These are phyloP conservation scores for Otus sunia DNA, from an alignment of 2,113 vertebrate species.

Conservation along the genomic window DNA sequence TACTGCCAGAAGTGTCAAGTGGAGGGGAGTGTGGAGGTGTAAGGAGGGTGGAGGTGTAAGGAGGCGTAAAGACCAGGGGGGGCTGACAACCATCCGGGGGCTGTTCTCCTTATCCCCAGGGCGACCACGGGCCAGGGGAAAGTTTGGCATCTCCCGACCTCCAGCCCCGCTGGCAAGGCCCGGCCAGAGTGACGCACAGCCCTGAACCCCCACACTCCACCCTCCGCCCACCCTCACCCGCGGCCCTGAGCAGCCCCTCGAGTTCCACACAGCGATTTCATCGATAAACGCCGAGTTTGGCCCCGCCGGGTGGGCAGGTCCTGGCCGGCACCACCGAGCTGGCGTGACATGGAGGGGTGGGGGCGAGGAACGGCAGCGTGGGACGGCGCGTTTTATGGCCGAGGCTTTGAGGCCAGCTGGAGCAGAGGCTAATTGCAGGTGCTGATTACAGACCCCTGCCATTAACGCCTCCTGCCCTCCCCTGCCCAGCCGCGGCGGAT, in stretches of 20 bases:
- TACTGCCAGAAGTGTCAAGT: neutral
- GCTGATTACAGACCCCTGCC: conserved; percentile 14
- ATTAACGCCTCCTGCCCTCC: neutral
- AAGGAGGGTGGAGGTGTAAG: too few relatives aligned
- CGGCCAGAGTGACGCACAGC: rapidly evolving
- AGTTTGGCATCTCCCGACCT: neutral
- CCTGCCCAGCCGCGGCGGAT: neutral
- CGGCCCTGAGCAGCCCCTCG: neutral
- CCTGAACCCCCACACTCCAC: rapidly evolving
- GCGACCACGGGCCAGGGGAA: rapidly evolving
- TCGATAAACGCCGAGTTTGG: neutral
- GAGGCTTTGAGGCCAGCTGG: conserved; percentile 10
- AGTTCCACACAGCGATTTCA: neutral
- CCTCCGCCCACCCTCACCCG: neutral
- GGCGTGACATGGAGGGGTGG: neutral
- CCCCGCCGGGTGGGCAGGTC: neutral
- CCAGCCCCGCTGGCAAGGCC: neutral
- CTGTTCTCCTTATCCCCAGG: neutral
- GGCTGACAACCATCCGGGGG: neutral
- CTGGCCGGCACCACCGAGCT: neutral
- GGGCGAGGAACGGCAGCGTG: neutral
- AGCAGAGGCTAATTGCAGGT: conserved; percentile 38
- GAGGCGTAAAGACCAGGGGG: neutral
- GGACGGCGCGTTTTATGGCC: neutral
- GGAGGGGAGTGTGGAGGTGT: neutral